phyloP scores from a whole-genome alignment of 2,888 invertebrate genomes.

The Aspidapion aeneum region DNA sequence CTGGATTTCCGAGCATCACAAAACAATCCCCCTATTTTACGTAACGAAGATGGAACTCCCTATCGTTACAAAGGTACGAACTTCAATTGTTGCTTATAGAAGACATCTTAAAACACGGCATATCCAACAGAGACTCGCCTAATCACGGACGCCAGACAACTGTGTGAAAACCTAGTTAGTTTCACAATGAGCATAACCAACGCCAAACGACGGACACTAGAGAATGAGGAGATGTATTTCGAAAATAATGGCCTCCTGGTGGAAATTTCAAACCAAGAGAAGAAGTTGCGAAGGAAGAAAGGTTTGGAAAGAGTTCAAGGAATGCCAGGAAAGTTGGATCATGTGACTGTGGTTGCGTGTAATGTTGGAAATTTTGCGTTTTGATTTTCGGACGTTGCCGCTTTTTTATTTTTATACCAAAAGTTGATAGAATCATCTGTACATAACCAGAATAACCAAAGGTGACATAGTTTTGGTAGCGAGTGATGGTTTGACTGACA shows the following conservation, averaged over 20 bases:
- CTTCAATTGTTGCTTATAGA: slow-evolving; percentile 71
- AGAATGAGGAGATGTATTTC: slow-evolving; percentile 75
- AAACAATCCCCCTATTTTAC: slow-evolving; percentile 40
- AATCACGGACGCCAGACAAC: slow-evolving; percentile 59
- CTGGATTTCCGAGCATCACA: slow-evolving; percentile 39
- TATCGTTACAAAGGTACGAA: slow-evolving; percentile 70
- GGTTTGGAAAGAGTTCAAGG: slow-evolving; percentile 67
- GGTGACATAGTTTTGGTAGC: slow-evolving; percentile 85
- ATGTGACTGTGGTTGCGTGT: slow-evolving; percentile 81
- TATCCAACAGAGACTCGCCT: slow-evolving; percentile 53
- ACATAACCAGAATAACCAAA: slow-evolving; percentile 72
- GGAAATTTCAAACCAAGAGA: slow-evolving; percentile 60
- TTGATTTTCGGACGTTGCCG: no score
- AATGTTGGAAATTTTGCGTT: slow-evolving; percentile 56
- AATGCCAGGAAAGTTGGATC: slow-evolving; percentile 85
- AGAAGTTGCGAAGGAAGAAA: slow-evolving; percentile 62
- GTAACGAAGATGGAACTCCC: slow-evolving; percentile 50
- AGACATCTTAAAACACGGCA: slow-evolving; percentile 62
- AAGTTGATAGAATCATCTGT: no score
- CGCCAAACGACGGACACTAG: slow-evolving; percentile 76
- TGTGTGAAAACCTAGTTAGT: slow-evolving; percentile 71
- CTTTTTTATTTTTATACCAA: no score
- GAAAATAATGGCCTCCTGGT: slow-evolving; percentile 55
- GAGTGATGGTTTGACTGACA: slow-evolving; percentile 88
- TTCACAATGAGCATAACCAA: slow-evolving; percentile 78